Conservation (phyloP, 1,140 invertebrate species). For the Aphelinus certus region DNA sequence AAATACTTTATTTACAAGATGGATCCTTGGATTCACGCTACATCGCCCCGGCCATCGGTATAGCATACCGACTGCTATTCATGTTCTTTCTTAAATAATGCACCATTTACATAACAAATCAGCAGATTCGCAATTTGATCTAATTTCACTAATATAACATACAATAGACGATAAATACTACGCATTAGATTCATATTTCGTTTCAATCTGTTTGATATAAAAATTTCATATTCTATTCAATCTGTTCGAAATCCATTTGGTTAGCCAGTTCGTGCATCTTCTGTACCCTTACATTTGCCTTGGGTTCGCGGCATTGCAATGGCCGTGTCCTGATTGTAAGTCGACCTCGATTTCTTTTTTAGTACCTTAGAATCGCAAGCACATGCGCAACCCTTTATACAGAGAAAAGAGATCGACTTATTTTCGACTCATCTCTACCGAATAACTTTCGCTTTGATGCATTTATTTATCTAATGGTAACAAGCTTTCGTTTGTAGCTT, state of each 20-base stretch:
- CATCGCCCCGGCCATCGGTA: background rate
- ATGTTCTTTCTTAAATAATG: conserved; percentile 6
- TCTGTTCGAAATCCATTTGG: too few relatives aligned
- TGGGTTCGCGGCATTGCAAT: conserved; percentile 8
- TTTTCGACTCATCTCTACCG: background rate
- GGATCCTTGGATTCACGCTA: conserved; percentile 22
- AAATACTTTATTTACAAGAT: conserved; percentile 59
- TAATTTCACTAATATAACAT: conserved; percentile 28
- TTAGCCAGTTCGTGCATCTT: background rate
- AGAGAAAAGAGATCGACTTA: background rate
- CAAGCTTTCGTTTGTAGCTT: conserved; percentile 1
- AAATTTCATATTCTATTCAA: too few relatives aligned
- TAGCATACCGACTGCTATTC: background rate
- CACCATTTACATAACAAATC: conserved; percentile 24
- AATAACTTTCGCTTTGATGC: conserved; percentile 4
- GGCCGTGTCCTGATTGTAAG: conserved; percentile 14
- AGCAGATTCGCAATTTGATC: conserved; percentile 21
- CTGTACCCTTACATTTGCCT: background rate
- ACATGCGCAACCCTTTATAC: conserved; percentile 4
- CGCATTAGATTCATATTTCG: background rate
- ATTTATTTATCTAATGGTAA: conserved; percentile 17
- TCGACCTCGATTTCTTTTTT: conserved; percentile 19
- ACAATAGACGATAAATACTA: background rate
- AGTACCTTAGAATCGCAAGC: background rate
- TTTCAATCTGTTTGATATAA: too few relatives aligned